Percentiles rank a stretch among this genome's conserved stretches.
These are phyloP conservation scores for Agelastica alni DNA, from an alignment of 2,888 invertebrate species.

Conservation along the genomic window DNA sequence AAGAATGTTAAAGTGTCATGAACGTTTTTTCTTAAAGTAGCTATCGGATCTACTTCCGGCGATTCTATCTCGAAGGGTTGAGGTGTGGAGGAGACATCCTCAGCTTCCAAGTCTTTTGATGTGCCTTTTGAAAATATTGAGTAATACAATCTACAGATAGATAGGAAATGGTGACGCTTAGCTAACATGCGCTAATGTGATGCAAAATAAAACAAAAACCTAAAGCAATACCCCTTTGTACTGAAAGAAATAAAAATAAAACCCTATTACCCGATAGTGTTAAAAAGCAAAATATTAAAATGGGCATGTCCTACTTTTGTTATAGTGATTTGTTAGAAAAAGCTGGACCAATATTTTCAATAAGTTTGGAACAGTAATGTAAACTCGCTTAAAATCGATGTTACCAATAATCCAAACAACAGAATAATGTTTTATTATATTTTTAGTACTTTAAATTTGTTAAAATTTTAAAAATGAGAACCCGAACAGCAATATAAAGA, in stretches of 20 bases:
- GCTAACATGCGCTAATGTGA: conserved; percentile 33
- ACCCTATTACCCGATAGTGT: conserved; percentile 21
- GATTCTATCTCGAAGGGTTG: conserved; percentile 29
- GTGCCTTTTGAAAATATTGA: conserved; percentile 44
- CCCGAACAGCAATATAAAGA: too few species aligned
- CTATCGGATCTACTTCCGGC: conserved; percentile 43
- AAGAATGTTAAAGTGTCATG: conserved; percentile 54
- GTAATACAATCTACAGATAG: conserved; percentile 41
- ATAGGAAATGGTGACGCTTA: conserved; percentile 28
- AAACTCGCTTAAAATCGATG: too few species aligned
- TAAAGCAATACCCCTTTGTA: conserved; percentile 33
- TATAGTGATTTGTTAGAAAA: conserved; percentile 21
- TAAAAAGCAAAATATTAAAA: conserved; percentile 47
- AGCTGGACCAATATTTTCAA: conserved; percentile 4
- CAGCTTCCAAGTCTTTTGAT: conserved; percentile 33
- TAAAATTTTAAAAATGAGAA: too few species aligned
- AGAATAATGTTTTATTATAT: too few species aligned
- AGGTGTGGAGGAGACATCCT: conserved; percentile 44
- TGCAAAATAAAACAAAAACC: conserved; percentile 34
- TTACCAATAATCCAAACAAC: too few species aligned
- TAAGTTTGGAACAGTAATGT: background rate
- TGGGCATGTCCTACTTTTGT: conserved; percentile 48
- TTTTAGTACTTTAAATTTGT: too few species aligned
- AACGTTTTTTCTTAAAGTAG: conserved; percentile 51
- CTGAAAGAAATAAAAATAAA: conserved; percentile 26